Base-by-base conservation (phyloP, 2,888 invertebrate genomes). In the Calephelis perditalis region DNA sequence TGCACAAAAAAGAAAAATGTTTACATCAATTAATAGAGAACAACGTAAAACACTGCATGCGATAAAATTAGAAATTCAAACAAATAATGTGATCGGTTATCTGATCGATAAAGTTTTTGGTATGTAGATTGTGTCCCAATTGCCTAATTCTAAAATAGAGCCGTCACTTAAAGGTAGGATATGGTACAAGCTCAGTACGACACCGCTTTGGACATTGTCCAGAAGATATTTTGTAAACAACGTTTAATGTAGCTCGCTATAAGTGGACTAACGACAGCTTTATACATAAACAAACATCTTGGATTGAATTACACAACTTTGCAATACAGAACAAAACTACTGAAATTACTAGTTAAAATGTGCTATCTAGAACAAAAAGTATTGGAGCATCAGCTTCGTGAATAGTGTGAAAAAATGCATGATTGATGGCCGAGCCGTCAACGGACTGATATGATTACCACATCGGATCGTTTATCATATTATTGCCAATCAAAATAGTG, bases 401-500 rank as follows among this genome's bases (percentile, higher is more conserved):
- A 78, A 77, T 73, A 75, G 78, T 72, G 71, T 75, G 75, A 74
- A 76, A 82, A 81, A 73, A 82, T 77, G 71, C 77, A 82, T 84
- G 84, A 86, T 80, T 79, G 81, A 86, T 84, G 82, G 77, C 76
- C 81, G 79, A 77, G 73, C 75, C 73, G 78, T 78, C 78, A 74
- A 78, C 78, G 76, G 78, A 78, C 80, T 82, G 83, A 84, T 84
- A 78, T 82, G 81, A 84, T 82, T 81, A 85, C 84, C 82, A 79
- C 76, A 77, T 76, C 77, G 83, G 83, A 83, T 87, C 85, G 79
- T 86, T 84, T 81, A 86, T 88, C 84, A 86, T 84, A 88, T 83
- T 88, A 86, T 86, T 87, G 89, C 89, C 90, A 89, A 89, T 90
- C 90, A 90, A 90, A 90, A 90, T 90, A 89, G 89, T 89, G 90